These are phyloP conservation scores for Sphinx pinastri DNA, from an alignment of 2,888 invertebrate genomes.

Conservation along the genomic window DNA sequence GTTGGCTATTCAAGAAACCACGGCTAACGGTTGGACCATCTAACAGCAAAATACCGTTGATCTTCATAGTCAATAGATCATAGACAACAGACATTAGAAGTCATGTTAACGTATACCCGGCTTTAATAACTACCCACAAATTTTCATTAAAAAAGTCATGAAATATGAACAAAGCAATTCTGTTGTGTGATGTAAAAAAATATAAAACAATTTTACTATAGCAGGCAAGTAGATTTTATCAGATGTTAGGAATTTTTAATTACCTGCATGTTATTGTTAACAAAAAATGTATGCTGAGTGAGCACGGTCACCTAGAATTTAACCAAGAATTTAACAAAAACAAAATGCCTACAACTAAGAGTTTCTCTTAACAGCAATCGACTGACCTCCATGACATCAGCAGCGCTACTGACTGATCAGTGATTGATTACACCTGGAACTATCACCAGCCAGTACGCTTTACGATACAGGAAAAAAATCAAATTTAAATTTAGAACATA, in stretches of 20 bases:
- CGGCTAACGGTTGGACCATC: background rate
- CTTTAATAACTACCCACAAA: background rate
- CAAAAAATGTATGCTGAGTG: conserved; percentile 2
- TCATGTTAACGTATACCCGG: no score
- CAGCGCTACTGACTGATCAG: background rate
- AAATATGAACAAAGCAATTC: background rate
- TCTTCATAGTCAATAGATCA: background rate
- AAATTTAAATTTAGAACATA: conserved; percentile 38
- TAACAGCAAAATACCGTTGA: background rate
- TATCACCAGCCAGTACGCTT: background rate
- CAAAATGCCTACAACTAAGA: background rate
- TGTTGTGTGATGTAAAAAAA: background rate
- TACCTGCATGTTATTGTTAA: background rate
- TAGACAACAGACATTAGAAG: no score
- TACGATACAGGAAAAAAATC: conserved; percentile 8
- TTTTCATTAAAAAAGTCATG: background rate
- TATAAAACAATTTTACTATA: conserved; percentile 13
- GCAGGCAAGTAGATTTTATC: conserved; percentile 14
- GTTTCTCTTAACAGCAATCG: background rate
- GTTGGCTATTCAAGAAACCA: background rate
- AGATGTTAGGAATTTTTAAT: conserved; percentile 19
- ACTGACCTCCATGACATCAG: conserved; percentile 17
- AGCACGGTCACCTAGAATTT: background rate
- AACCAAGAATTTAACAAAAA: background rate
- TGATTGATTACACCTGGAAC: background rate